Evolutionary conservation across 2,888 invertebrate species (phyloP).

Genomic region (Drosophila limbata): DNA sequence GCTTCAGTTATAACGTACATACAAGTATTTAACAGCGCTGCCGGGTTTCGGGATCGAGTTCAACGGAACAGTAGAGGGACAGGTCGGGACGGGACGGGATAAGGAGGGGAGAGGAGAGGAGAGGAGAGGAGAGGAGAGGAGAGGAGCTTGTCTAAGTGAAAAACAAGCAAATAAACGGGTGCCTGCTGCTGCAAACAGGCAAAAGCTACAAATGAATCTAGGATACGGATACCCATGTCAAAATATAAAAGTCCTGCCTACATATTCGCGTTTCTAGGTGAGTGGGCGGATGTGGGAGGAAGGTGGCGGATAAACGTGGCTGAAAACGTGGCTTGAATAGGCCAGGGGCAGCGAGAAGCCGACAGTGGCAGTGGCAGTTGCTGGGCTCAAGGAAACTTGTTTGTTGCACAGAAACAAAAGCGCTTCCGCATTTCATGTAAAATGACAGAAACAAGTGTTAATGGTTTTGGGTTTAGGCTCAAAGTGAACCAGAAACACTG

Average conservation of each 20-base stretch:
- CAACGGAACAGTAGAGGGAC: not conserved
- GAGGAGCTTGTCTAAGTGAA: conserved; percentile 36
- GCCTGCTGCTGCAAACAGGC: conserved; percentile 52
- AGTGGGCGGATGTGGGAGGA: conserved; percentile 12
- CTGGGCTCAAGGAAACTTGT: conserved; percentile 70
- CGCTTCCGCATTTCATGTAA: conserved; percentile 79
- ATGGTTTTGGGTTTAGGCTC: conserved; percentile 75
- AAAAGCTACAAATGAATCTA: conserved; percentile 67
- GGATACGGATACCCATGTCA: conserved; percentile 77
- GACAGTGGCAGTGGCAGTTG: conserved; percentile 29
- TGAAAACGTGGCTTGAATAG: conserved; percentile 25
- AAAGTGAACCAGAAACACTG: conserved; percentile 19
- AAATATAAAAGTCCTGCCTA: conserved; percentile 59
- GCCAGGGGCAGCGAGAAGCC: conserved; percentile 46
- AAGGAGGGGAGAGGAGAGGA: not conserved
- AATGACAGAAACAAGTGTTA: conserved; percentile 81
- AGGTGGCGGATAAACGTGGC: not conserved
- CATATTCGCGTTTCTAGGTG: conserved; percentile 34
- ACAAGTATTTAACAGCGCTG: conserved; percentile 64
- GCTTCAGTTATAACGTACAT: conserved; percentile 61
- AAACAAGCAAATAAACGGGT: conserved; percentile 62
- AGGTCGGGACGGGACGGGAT: not conserved
- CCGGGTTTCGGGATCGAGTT: conserved; percentile 30
- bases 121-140: not conserved
- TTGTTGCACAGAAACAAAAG: conserved; percentile 81